A percentile compares a stretch with the other conserved stretches of the same genome.
Evolutionary conservation across 2,113 vertebrate genomes (phyloP).

Genomic region (Antechinus flavipes): DNA sequence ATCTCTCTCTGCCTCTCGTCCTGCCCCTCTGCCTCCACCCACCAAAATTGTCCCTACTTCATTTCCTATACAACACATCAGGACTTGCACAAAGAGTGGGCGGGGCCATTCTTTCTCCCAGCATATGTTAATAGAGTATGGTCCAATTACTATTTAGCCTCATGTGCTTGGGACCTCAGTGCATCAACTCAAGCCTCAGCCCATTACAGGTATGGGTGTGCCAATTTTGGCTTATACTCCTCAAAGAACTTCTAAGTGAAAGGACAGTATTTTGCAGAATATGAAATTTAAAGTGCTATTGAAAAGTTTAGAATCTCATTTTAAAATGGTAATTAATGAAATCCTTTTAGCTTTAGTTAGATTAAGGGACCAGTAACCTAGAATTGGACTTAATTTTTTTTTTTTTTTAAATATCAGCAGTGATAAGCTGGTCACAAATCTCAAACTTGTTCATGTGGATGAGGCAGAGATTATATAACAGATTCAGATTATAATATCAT

Average conservation of each 20-base stretch:
- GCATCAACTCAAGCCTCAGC: too few species aligned
- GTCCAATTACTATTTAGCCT: too few species aligned
- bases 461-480: background rate
- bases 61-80: too few species aligned
- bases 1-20: too few species aligned
- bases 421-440: background rate
- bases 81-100: too few species aligned
- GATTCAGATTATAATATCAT: background rate
- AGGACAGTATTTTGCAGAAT: background rate
- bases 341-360: background rate
- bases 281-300: background rate
- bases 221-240: background rate
- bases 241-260: background rate
- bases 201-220: background rate
- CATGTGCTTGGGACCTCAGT: too few species aligned
- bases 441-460: background rate
- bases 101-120: too few species aligned
- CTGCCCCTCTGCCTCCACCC: too few species aligned
- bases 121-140: too few species aligned
- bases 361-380: background rate
- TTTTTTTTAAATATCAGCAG: background rate
- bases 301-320: background rate
- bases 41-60: too few species aligned
- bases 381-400: background rate
- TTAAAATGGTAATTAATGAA: background rate